Conservation (phyloP, 1,140 invertebrate genomes). For the Euwallacea similis region DNA sequence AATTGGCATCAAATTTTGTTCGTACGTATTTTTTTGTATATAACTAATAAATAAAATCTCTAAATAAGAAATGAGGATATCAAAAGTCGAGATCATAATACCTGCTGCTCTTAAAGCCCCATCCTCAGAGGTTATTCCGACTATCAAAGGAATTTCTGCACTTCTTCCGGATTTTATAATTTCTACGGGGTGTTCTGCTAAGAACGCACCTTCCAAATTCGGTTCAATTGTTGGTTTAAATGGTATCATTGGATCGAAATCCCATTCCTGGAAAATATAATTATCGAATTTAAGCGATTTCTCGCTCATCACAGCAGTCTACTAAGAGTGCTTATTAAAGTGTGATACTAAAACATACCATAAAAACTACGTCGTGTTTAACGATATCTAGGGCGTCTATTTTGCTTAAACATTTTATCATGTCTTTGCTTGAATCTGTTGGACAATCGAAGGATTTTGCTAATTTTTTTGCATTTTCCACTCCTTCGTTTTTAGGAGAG, state of each 20-base stretch:
- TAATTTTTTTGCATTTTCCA: slow-evolving; percentile 63
- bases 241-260: slow-evolving; percentile 72
- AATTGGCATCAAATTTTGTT: too few relatives aligned
- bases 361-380: slow-evolving; percentile 62
- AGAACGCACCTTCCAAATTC: slow-evolving; percentile 65
- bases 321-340: neutral
- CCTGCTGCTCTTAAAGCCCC: slow-evolving; percentile 67
- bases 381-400: slow-evolving; percentile 64
- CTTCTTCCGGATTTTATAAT: slow-evolving; percentile 56
- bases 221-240: slow-evolving; percentile 73
- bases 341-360: slow-evolving; percentile 57
- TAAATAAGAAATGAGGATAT: neutral
- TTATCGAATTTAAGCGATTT: neutral
- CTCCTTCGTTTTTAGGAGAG: slow-evolving; percentile 63
- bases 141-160: slow-evolving; percentile 65
- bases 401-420: slow-evolving; percentile 63
- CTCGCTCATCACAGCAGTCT: neutral
- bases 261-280: slow-evolving; percentile 60
- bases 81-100: slow-evolving; percentile 42
- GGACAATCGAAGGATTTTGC: slow-evolving; percentile 64
- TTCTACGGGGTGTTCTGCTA: slow-evolving; percentile 61
- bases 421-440: slow-evolving; percentile 54
- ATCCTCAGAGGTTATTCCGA: slow-evolving; percentile 68
- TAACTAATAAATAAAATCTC: too few relatives aligned
- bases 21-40: too few relatives aligned